Conservation (phyloP, 2,888 invertebrate genomes). For the Caradrina kadenii region DNA sequence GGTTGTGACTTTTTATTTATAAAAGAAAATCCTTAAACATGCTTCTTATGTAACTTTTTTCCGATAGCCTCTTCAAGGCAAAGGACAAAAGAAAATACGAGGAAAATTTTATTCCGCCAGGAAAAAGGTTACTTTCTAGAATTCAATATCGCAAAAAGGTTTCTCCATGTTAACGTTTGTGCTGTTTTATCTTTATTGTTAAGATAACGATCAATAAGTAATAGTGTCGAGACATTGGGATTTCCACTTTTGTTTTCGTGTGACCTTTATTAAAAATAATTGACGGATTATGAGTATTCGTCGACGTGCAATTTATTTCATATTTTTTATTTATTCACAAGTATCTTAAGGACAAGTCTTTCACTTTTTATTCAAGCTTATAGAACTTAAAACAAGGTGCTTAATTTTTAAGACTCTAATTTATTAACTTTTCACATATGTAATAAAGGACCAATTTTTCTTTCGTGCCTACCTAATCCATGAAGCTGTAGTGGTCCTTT, state of each 20-base stretch:
- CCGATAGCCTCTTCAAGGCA: neutral
- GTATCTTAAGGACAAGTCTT: no score
- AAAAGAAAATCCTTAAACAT: no score
- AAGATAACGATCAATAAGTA: neutral
- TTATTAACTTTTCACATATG: no score
- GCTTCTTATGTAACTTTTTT: neutral
- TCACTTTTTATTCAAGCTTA: no score
- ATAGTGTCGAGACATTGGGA: neutral
- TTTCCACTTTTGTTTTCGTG: neutral
- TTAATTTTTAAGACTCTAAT: no score
- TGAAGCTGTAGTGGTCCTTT: no score
- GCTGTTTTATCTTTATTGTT: slow-evolving; percentile 13
- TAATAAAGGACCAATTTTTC: no score
- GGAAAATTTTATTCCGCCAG: neutral
- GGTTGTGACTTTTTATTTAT: no score
- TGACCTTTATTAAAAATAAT: neutral
- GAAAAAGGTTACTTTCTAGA: slow-evolving; percentile 3
- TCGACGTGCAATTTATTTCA: neutral
- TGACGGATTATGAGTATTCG: neutral
- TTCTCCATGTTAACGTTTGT: slow-evolving; percentile 6
- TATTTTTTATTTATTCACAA: no score
- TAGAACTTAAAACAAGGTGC: no score
- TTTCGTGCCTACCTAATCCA: no score
- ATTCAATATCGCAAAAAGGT: slow-evolving; percentile 20
- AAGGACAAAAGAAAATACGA: neutral